Base-by-base conservation (phyloP, 1,140 invertebrate genomes). In the Drosophila arizonae region DNA sequence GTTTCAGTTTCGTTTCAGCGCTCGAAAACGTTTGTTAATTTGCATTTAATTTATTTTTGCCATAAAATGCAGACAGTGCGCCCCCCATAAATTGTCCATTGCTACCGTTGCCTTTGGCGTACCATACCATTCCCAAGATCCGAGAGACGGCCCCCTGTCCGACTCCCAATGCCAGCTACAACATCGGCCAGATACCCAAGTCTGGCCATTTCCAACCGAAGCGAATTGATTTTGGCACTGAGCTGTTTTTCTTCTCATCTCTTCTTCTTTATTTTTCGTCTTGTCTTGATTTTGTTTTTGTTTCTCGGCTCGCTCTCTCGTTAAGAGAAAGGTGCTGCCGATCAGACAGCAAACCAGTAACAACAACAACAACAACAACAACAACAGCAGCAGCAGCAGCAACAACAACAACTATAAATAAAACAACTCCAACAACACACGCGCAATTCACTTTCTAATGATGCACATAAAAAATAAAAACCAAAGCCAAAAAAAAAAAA, bases 381-480 rank as follows among this genome's bases (percentile, higher is more conserved):
- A 52, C 61, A 33, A 33, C 33, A 54, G 9, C 43, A 63, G 28
- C 48, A 41, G 21, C 50, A 11, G 33, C 33, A 4, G 36, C 36
- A 11, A 11, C 36, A 39, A 3, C 36, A 39, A 39, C 36, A 33
- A 30, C 30, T 5, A 33, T 26, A 48, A 51, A 30, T 46, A 45
- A 67, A 52, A 61, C 56, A 28, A 72, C 64, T 41, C 30, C 65
- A 70, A 63, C 72, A 48, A 72, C 70, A 63, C 51, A 70, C 64
- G 65, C 56, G 65, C 71, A 73, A 68, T 73, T 73, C 71, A 73
- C 71, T 73, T 73, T 73, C 71, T 73, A 73, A 73, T 73, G 65
- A 73, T 73, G 64, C 71, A 73, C 64, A 62, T 69, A 62, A 74
- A 74, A 74, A 63, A 56, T 50, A 41, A 60, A 72, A 46, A 24